Percentiles rank a stretch among this genome's conserved stretches.
Conservation (phyloP, 2,113 vertebrate species). For the Percopsis transmontana region DNA sequence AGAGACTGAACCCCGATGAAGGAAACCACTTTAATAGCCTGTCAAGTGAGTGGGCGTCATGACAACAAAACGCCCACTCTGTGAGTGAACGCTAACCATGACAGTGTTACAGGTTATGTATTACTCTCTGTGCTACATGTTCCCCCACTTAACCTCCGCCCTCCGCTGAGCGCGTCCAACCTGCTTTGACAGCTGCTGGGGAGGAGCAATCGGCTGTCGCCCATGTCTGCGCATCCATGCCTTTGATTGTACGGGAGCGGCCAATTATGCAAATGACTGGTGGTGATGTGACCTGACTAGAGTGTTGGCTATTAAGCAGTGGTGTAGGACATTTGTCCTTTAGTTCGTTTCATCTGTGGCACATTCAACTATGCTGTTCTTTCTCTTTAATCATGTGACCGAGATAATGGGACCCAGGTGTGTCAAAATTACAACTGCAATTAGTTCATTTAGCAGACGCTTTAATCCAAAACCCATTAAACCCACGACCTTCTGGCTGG, state of each 20-base stretch:
- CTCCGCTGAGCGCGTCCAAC: not conserved
- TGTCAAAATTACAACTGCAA: too few relatives aligned
- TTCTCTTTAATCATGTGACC: too few relatives aligned
- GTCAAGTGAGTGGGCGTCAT: slow-evolving; percentile 42
- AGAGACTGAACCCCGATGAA: slow-evolving; percentile 11
- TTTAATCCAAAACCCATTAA: too few relatives aligned
- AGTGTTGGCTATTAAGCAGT: not conserved
- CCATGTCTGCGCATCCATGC: slow-evolving; percentile 4
- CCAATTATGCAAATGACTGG: slow-evolving; percentile 22
- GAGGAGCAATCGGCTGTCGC: slow-evolving; percentile 23
- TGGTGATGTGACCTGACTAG: slow-evolving; percentile 12
- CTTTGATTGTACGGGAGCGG: slow-evolving; percentile 10
- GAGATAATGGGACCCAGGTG: too few relatives aligned
- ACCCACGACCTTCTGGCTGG: too few relatives aligned
- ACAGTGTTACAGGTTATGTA: too few relatives aligned
- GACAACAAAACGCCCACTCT: slow-evolving; percentile 48
- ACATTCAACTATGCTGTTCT: too few relatives aligned
- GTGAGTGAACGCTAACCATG: slow-evolving; percentile 35
- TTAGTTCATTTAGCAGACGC: too few relatives aligned
- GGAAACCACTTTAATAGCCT: slow-evolving; percentile 45
- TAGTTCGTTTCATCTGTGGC: too few relatives aligned
- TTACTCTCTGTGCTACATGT: too few relatives aligned
- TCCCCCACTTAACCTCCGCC: not conserved
- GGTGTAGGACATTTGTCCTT: too few relatives aligned
- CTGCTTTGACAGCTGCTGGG: not conserved